phyloP scores from a whole-genome alignment of 2,797 vertebrate genomes.

The Eremophila alpestris region DNA sequence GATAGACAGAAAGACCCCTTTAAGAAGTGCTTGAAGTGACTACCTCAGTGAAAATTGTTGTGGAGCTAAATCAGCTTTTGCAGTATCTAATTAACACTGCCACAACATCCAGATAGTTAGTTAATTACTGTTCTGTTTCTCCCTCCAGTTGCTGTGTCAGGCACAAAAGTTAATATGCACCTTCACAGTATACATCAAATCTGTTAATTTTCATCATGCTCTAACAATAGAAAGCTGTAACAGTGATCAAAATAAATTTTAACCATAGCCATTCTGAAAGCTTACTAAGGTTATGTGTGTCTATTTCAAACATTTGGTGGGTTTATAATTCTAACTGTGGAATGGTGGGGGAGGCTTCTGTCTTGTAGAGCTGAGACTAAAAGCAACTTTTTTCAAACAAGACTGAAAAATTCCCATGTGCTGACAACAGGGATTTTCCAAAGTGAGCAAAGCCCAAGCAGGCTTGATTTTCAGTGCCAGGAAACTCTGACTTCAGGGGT shows the following conservation, averaged over 20 bases:
- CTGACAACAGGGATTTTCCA: constrained; percentile 50
- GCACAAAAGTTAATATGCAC: background rate
- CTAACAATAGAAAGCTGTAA: background rate
- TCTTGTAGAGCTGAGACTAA: background rate
- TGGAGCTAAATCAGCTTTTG: constrained; percentile 16
- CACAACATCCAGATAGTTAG: constrained; percentile 2
- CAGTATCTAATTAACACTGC: constrained; percentile 39
- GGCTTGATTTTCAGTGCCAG: constrained; percentile 14
- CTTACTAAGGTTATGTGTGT: background rate
- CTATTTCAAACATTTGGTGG: background rate
- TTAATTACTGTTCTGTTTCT: constrained; percentile 39
- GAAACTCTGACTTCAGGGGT: constrained; percentile 58
- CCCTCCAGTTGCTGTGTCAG: constrained; percentile 19
- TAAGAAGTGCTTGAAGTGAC: constrained; percentile 2
- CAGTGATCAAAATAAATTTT: constrained; percentile 25
- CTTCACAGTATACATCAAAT: background rate
- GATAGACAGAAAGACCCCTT: constrained; percentile 16
- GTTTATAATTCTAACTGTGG: background rate
- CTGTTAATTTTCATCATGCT: constrained; percentile 13
- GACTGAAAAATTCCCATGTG: background rate
- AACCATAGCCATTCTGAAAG: background rate
- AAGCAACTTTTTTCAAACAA: background rate
- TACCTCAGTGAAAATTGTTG: constrained; percentile 29
- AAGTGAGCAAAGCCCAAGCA: background rate
- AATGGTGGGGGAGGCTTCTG: background rate